These are phyloP conservation scores for Tuberolachnus salignus DNA, from an alignment of 2,888 invertebrate genomes.

Conservation along the genomic window DNA sequence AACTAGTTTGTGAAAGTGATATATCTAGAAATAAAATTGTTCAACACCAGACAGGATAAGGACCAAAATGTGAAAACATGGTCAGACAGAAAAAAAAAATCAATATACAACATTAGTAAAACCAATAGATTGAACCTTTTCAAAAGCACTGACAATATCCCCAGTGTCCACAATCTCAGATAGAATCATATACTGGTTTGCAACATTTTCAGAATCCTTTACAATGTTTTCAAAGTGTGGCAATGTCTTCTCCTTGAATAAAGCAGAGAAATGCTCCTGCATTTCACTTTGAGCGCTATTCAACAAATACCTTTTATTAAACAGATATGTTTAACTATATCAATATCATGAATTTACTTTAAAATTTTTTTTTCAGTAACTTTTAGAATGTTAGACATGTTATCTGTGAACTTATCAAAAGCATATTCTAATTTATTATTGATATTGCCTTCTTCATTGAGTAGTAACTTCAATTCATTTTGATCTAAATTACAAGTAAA, in stretches of 20 bases:
- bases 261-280: constrained; percentile 21
- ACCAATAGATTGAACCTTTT: constrained; percentile 17
- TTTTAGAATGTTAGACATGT: constrained; percentile 29
- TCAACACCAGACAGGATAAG: neutral
- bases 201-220: neutral
- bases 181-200: constrained; percentile 14
- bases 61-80: neutral
- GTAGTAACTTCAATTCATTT: constrained; percentile 40
- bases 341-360: constrained; percentile 1
- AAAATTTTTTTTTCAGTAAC: constrained; percentile 27
- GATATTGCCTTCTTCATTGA: constrained; percentile 39
- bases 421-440: constrained; percentile 36
- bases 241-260: constrained; percentile 23
- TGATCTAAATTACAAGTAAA: constrained; percentile 16
- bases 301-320: neutral
- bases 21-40: too few species aligned
- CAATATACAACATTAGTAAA: neutral
- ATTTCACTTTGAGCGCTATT: constrained; percentile 31
- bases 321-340: neutral
- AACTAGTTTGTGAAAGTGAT: too few species aligned
- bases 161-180: neutral
- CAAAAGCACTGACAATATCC: constrained; percentile 22
- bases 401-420: constrained; percentile 35
- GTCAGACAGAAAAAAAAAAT: neutral
- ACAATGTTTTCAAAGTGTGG: neutral